Conservation (phyloP, 2,888 invertebrate species). For the Plusia festucae region DNA sequence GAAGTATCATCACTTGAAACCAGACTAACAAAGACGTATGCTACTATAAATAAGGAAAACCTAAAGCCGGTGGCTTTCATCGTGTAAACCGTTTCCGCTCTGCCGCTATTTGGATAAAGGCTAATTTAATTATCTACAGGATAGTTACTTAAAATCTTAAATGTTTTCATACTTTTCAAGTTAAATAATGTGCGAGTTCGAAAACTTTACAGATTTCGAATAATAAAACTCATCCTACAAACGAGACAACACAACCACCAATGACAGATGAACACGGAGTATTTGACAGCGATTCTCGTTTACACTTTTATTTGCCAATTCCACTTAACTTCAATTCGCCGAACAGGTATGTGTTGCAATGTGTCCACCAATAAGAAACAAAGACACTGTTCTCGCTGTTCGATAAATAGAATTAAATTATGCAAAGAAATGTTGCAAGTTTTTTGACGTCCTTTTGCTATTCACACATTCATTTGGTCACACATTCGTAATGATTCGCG, state of each 20-base stretch:
- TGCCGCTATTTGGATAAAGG: constrained; percentile 15
- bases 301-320: background rate
- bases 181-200: constrained; percentile 38
- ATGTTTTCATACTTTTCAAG: constrained; percentile 60
- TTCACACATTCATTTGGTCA: too few species aligned
- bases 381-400: background rate
- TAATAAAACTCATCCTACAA: constrained; percentile 60
- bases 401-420: background rate
- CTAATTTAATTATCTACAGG: constrained; percentile 46
- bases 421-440: too few species aligned
- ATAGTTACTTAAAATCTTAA: constrained; percentile 61
- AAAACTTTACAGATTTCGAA: constrained; percentile 49
- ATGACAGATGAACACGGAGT: constrained; percentile 83
- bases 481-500: too few species aligned
- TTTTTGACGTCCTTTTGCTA: too few species aligned
- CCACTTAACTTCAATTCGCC: background rate
- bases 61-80: constrained; percentile 81
- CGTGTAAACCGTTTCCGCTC: constrained; percentile 41
- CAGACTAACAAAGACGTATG: constrained; percentile 67
- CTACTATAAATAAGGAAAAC: constrained; percentile 71
- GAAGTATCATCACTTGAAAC: constrained; percentile 68
- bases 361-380: background rate
- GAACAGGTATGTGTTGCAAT: too few species aligned
- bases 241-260: constrained; percentile 70
- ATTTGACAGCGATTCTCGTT: constrained; percentile 41